Percentiles rank a stretch among this genome's conserved stretches.
Conservation (phyloP, 2,888 invertebrate genomes). For the Choreutis nemorana region DNA sequence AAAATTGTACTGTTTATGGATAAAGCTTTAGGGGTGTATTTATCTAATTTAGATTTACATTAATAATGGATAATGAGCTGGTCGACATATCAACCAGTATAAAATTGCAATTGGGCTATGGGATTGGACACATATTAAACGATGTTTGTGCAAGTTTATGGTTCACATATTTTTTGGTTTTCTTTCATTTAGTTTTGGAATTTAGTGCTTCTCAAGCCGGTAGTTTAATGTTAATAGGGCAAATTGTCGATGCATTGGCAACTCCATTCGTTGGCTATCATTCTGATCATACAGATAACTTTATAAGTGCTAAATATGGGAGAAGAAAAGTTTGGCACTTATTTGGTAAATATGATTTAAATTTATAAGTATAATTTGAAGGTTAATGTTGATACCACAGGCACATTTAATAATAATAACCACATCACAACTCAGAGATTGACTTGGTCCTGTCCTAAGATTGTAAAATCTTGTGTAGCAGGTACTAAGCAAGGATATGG, state of each 20-base stretch:
- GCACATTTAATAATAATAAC: no score
- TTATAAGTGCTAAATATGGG: constrained; percentile 76
- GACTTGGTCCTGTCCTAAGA: no score
- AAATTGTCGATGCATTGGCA: constrained; percentile 83
- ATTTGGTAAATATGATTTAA: constrained; percentile 68
- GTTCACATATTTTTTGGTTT: constrained; percentile 92
- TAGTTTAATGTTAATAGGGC: constrained; percentile 79
- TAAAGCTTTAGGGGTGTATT: no score
- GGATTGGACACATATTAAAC: constrained; percentile 88
- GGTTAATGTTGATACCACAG: no score
- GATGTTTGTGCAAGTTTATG: constrained; percentile 94
- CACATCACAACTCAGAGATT: no score
- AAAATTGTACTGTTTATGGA: no score
- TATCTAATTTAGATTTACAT: no score
- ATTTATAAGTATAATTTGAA: no score
- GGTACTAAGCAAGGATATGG: no score
- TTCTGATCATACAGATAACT: constrained; percentile 77
- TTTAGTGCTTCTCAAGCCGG: constrained; percentile 66
- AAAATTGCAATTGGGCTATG: constrained; percentile 66
- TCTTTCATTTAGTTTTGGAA: constrained; percentile 71
- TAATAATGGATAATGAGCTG: constrained; percentile 53
- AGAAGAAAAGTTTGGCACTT: constrained; percentile 90
- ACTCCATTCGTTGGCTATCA: constrained; percentile 89
- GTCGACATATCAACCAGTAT: constrained; percentile 49
- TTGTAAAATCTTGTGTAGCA: no score